phyloP scores from a whole-genome alignment of 1,140 invertebrate species.

The Cherax quadricarinatus region DNA sequence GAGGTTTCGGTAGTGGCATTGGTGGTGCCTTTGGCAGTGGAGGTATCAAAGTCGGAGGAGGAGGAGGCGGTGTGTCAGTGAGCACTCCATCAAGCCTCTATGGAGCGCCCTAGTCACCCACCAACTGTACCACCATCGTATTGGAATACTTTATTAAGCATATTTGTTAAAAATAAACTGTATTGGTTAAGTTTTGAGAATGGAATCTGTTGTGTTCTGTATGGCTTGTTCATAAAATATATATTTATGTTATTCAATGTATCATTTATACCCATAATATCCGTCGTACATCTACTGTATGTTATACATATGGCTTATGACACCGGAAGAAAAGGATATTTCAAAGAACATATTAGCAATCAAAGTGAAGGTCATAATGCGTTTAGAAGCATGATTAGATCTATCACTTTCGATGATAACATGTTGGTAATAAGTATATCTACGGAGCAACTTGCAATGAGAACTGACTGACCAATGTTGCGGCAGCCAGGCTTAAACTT shows the following conservation, averaged over 20 bases:
- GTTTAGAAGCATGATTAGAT: too few relatives aligned
- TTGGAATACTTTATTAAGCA: background rate
- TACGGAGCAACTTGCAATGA: too few relatives aligned
- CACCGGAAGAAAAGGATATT: too few relatives aligned
- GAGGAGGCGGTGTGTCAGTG: background rate
- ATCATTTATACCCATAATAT: background rate
- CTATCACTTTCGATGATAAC: too few relatives aligned
- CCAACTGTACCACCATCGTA: background rate
- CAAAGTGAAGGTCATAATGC: too few relatives aligned
- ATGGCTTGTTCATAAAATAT: background rate
- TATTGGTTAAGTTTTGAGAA: background rate
- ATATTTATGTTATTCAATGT: background rate
- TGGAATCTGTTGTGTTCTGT: background rate
- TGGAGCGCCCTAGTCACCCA: background rate
- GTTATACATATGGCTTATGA: too few relatives aligned
- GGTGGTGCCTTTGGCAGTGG: background rate
- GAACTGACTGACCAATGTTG: too few relatives aligned
- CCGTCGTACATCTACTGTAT: too few relatives aligned
- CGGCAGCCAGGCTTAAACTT: too few relatives aligned
- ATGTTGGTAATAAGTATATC: too few relatives aligned
- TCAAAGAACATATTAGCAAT: too few relatives aligned
- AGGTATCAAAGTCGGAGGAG: background rate
- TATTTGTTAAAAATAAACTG: background rate
- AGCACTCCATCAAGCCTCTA: conserved; percentile 8
- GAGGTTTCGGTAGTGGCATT: background rate